Percentiles rank a stretch among this genome's conserved stretches.
Evolutionary conservation across 1,140 invertebrate species (phyloP).

Genomic region (Reticulitermes speratus): DNA sequence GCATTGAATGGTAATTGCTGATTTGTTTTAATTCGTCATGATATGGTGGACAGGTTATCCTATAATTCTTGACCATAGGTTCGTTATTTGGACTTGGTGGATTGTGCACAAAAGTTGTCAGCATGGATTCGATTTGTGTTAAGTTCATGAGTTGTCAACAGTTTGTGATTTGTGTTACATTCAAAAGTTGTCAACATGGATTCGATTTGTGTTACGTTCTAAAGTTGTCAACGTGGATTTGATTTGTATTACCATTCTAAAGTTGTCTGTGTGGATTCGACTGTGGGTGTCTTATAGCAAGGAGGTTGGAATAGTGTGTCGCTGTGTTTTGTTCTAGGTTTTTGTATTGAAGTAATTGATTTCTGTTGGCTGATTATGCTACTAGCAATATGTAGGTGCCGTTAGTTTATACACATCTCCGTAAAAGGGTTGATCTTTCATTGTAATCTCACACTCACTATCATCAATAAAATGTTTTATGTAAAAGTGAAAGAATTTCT

Average conservation of each 20-base stretch:
- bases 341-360: conserved; percentile 11
- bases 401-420: neutral
- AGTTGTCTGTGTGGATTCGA: neutral
- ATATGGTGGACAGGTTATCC: neutral
- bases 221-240: conserved; percentile 15
- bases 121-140: neutral
- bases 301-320: neutral
- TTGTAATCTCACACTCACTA: conserved; percentile 14
- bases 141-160: no score
- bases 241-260: neutral
- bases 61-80: neutral
- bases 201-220: neutral
- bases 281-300: no score
- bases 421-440: neutral
- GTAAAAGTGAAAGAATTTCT: neutral
- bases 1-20: neutral
- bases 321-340: neutral
- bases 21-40: neutral
- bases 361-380: neutral
- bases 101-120: neutral
- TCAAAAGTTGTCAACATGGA: neutral
- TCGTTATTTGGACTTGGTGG: neutral
- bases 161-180: neutral
- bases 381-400: neutral
- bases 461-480: conserved; percentile 7